Evolutionary conservation across 2,888 invertebrate genomes (phyloP).

Genomic region (Trimorus sp.): DNA sequence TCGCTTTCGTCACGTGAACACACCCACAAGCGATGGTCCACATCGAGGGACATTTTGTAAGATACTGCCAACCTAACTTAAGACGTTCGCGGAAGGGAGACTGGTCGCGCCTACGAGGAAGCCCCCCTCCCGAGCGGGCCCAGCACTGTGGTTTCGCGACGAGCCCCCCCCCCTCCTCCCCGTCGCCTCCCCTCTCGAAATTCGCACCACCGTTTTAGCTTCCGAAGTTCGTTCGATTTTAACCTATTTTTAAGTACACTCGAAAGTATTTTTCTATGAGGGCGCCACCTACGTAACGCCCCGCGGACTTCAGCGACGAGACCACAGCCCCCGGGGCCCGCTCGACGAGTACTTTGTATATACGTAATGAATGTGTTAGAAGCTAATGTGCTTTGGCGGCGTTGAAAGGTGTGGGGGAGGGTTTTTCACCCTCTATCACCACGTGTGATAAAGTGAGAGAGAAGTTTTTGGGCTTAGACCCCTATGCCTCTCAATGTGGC

Average conservation of each 20-base stretch:
- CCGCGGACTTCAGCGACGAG: too few species aligned
- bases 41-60: slow-evolving; percentile 27
- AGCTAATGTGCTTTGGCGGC: too few species aligned
- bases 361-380: too few species aligned
- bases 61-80: slow-evolving; percentile 49
- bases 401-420: too few species aligned
- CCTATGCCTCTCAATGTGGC: neutral
- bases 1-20: neutral
- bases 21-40: slow-evolving; percentile 31
- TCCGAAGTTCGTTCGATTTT: slow-evolving; percentile 39
- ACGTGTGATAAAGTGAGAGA: too few species aligned
- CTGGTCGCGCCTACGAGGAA: slow-evolving; percentile 60
- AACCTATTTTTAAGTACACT: slow-evolving; percentile 44
- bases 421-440: too few species aligned
- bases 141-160: slow-evolving; percentile 20
- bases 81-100: slow-evolving; percentile 70
- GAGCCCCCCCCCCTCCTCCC: slow-evolving; percentile 76
- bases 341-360: too few species aligned
- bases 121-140: slow-evolving; percentile 56
- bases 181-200: slow-evolving; percentile 68
- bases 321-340: too few species aligned
- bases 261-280: slow-evolving; percentile 58
- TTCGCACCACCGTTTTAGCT: slow-evolving; percentile 41
- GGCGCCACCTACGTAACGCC: neutral
- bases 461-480: slow-evolving; percentile 9